Base-by-base conservation (phyloP, 2,888 invertebrate species). In the Plagodis dolabraria region DNA sequence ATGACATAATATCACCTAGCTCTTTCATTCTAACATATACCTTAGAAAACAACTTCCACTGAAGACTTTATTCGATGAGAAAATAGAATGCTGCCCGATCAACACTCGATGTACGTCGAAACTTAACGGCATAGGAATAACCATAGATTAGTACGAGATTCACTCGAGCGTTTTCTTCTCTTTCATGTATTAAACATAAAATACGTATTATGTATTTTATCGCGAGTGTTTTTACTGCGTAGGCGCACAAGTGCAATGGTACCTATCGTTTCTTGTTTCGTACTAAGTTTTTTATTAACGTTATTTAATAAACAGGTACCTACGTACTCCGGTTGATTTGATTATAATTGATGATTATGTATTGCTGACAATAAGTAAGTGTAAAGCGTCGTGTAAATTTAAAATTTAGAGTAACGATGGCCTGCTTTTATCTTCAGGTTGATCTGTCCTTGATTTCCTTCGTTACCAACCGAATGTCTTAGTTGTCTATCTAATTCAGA, bases 21-120 rank as follows among this genome's bases (percentile, higher is more conserved):
- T 82, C 82, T 66, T 60, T 22, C 22, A 22, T 86, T 82, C 67
- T 75, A 77, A 82, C 77, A 79, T 83, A 79, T 79, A 80, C 81
- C 77, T 82, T 80, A 77, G 75, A 73, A 65, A 70, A 75, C 69
- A 70, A 70, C 76, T 79, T 81, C 82, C 84, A 89, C 83, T 76
- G 87, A 79, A 72, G 79, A 73, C 77, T 72, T 76, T 66, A 75
- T 76, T 80, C 71, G 70, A 71, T 77, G 80, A 79, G 80, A 83
- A 84, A 75, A 71, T 67, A 56, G 60, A 53, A 63, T 64, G 60
- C 57, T 9, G 47, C 61, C 58, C 49, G 55, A 65, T 63, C 57
- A 71, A 63, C 64, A 64, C 56, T 74, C 83, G 69, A 79, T 85
- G 80, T 75, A 82, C 56, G 33, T 45, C 46, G 44, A 60, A 65